Evolutionary conservation across 2,113 vertebrate species (phyloP), one percentile per base, ranked within the genome.

Genomic region (Clarias batrachus): DNA sequence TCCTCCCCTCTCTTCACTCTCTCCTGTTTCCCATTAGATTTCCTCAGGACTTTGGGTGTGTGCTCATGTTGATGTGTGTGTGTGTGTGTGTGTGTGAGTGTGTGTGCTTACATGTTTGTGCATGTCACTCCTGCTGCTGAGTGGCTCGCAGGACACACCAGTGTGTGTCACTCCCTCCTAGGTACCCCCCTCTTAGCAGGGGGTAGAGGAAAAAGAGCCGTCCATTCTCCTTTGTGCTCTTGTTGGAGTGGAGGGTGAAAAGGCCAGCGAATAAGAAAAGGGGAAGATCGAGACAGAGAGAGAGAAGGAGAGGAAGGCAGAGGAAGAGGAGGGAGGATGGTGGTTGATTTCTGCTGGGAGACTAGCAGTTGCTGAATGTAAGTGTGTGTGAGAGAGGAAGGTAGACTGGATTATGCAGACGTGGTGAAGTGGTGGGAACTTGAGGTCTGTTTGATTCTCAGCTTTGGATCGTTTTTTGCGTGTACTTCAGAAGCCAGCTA

Each of bases 241-340:
- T 94, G 93, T 93, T 93, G 80, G 33, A 88, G 66, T 83, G 66
- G 87, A 94, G 91, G 89, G 90, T 95, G 93, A 93, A 95, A 94
- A 92, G 93, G 93, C 88, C 89, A 89, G 91, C 88, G 91, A 92
- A 92, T 90, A 90, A 92, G 89, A 92, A 86, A 77, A 65, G 73
- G 87, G 27, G 9, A 57, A 57, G n/a, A 57, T n/a, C 80, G 82
- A 86, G 83, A 54, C 68, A 65, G 2, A 62, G 80, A 63, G 73
- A 52, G 33, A 23, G 66, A 74, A 56, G 74, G 52, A 52, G 52
- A 78, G 74, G n/a, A 78, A 79, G 85, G 89, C 82, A 76, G 73
- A 17, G 87, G 71, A 81, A 54, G 33, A 23, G 82, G 65, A 82
- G 63, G 48, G 41, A 52, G 84, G 73, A 66, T 78, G 78, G 56